Evolutionary conservation across 2,888 invertebrate species (phyloP), one percentile per base, ranked within the genome.

Genomic region (Gasteruption jaculator): DNA sequence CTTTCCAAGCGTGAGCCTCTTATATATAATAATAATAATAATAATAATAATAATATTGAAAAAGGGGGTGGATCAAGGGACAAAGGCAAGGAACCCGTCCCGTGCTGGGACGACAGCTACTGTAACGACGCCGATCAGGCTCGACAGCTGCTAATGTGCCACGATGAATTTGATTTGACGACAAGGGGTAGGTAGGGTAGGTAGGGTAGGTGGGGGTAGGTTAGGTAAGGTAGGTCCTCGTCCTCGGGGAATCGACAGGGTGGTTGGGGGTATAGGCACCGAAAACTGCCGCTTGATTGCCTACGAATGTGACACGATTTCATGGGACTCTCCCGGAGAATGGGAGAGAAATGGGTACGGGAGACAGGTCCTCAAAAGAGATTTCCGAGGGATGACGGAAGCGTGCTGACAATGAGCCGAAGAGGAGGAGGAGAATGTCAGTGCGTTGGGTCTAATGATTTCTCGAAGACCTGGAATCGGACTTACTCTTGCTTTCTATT

Each of bases 61-160:
- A n/a, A n/a, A n/a, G n/a, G n/a, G n/a, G n/a, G n/a, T n/a, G n/a
- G n/a, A n/a, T n/a, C n/a, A n/a, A n/a, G n/a, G n/a, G n/a, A n/a
- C n/a, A n/a, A n/a, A n/a, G n/a, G n/a, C n/a, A n/a, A n/a, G n/a
- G n/a, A n/a, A n/a, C n/a, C n/a, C n/a, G n/a, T n/a, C n/a, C n/a
- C n/a, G n/a, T n/a, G n/a, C n/a, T n/a, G n/a, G n/a, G n/a, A n/a
- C n/a, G n/a, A n/a, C n/a, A 45, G 44, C 46, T 42, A 43, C 38
- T 24, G 44, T 46, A 50, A 49, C 53, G 53, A 57, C 60, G 48
- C 54, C 38, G 52, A 63, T 59, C 57, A 43, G 46, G 36, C 49
- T 52, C 57, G 64, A 60, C 63, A 63, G 61, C 63, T 62, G 64
- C 56, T 61, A 62, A 63, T 59, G 57, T 47, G 54, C 46, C 45